phyloP scores from a whole-genome alignment of 2,888 invertebrate species.

The Hemithea aestivaria region DNA sequence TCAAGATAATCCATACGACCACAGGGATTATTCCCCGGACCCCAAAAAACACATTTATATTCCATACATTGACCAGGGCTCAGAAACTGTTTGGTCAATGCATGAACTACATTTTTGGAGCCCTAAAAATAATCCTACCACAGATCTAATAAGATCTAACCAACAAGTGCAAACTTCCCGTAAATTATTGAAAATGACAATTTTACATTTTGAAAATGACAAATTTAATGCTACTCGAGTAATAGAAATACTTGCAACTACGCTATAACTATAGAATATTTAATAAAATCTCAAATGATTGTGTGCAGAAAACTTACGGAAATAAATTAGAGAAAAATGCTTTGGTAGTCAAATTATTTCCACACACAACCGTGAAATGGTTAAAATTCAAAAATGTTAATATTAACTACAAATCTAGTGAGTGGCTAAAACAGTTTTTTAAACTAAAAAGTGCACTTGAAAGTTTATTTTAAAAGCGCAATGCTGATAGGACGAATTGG shows the following conservation, averaged over 20 bases:
- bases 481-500: constrained; percentile 14
- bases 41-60: too few species aligned
- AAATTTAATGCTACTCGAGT: constrained; percentile 67
- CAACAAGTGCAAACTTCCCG: constrained; percentile 34
- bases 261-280: constrained; percentile 56
- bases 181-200: constrained; percentile 54
- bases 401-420: constrained; percentile 40
- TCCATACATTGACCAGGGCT: too few species aligned
- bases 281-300: constrained; percentile 59
- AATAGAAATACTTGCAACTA: constrained; percentile 58
- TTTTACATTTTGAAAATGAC: constrained; percentile 62
- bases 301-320: constrained; percentile 39
- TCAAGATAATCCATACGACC: constrained; percentile 53
- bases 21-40: too few species aligned
- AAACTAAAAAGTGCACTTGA: constrained; percentile 59
- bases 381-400: constrained; percentile 57
- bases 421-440: constrained; percentile 46
- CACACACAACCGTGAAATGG: constrained; percentile 45
- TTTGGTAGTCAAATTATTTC: constrained; percentile 30
- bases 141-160: constrained; percentile 36
- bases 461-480: constrained; percentile 26
- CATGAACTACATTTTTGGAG: too few species aligned
- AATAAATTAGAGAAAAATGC: constrained; percentile 17
- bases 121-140: constrained; percentile 1
- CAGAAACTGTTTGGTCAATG: too few species aligned